Evolutionary conservation across 2,888 invertebrate genomes (phyloP), one percentile per base, ranked within the genome.

Genomic region (Andrena chrysosceles): DNA sequence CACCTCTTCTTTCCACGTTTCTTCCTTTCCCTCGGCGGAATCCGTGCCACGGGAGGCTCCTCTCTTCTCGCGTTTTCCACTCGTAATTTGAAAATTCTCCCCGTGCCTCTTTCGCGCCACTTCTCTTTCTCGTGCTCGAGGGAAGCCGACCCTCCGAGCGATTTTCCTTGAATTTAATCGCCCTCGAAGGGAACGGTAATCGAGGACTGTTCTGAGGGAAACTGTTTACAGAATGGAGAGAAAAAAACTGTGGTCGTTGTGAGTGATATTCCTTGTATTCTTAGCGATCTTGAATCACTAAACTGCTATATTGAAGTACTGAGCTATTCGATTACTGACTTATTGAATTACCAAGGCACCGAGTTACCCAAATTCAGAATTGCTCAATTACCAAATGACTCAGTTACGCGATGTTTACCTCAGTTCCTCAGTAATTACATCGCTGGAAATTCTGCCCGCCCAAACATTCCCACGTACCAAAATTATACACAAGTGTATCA

Each of bases 31-130:
- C 5, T 20, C 6, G 29, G 4, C 54, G 48, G 29, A 54, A 56
- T 20, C 33, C 7, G 6, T 23, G 33, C 4, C 52, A 26, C 49
- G 13, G 8, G 5, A 2, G 6, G 20, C 63, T 64, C 29, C 35
- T 26, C 33, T 49, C 69, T 26, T 52, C 54, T 70, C 49, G 54
- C 48, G 49, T 56, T 31, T 42, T 26, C 49, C 7, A 70, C 54
- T 63, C 59, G 59, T 71, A 77, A 77, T 81, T 77, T 63, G 69
- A 63, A 70, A 63, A 69, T 70, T 77, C 56, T 64, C 63, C 13
- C 6, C 49, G 31, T 33, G 31, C 69, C 29, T 56, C 29, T 10
- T 26, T 29, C 67, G 67, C 20, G 31, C 31, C n/a, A 20, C 33
- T 52, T 33, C 31, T 35, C 70, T 31, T 29, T 23, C 31, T 48